Evolutionary conservation across 1,140 invertebrate genomes (phyloP), one percentile per base, ranked within the genome.

Genomic region (Parasteatoda tepidariorum): DNA sequence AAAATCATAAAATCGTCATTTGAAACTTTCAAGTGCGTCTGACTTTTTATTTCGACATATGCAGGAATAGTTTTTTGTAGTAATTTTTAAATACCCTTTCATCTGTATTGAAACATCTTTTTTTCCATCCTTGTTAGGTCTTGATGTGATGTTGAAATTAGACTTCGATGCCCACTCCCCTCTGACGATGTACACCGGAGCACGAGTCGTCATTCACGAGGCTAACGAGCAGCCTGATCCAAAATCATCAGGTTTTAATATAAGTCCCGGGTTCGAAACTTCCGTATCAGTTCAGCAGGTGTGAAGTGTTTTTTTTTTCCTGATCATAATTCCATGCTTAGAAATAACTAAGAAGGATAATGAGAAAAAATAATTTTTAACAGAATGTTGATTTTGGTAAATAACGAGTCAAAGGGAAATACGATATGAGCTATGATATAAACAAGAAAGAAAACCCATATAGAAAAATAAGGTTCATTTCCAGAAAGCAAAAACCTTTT

Each of bases 181-280:
- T 9, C 26, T 75, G 4, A 66, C 88, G 2, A 85, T 26, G 24
- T 66, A 48, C 84, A 18, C 88, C 85, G 90, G 89, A 13, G 86
- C 88, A 5, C 83, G 89, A 59, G 86, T 90, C 11, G 76, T 88
- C 1, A 85, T 90, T 55, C 89, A 90, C 78, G 85, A 85, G 11
- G 84, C 88, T 18, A 85, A 87, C 18, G 79, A 85, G 2, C 86
- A 87, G 62, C 89, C 89, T 0, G 88, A 90, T 59, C 89, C 89
- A 0, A 89, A 89, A 78, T 88, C 89, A 34, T 86, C 88, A 26
- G 90, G 89, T 0, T 85, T 90, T 28, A 88, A 88, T 31, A 85
- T 90, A 3, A 76, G 87, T 3, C 89, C 89, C 0, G 89, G 88
- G 6, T 83, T 78, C 28, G 85, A 87, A 38, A 88, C 88, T 13